phyloP scores from a whole-genome alignment of 2,888 invertebrate genomes.

The Eurytoma californica region DNA sequence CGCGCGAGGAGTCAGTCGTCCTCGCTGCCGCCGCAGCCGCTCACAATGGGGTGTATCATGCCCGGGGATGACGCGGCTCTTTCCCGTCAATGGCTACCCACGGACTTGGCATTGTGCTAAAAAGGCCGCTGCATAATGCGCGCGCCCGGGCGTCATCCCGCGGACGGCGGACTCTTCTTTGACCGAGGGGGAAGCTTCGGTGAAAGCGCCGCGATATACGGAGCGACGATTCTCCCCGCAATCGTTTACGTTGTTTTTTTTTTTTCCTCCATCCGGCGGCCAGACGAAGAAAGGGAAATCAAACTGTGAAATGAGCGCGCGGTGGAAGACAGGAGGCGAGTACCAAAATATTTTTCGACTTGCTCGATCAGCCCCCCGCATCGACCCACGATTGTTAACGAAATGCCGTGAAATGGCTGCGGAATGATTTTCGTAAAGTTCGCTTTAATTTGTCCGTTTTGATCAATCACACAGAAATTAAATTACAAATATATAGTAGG shows the following conservation, averaged over 20 bases:
- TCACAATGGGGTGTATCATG: slow-evolving; percentile 72
- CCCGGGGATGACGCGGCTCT: slow-evolving; percentile 71
- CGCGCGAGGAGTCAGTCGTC: not conserved
- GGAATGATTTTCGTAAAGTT: slow-evolving; percentile 36
- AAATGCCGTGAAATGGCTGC: slow-evolving; percentile 38
- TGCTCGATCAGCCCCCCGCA: not conserved
- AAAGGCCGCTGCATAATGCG: slow-evolving; percentile 58
- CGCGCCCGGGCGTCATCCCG: slow-evolving; percentile 62
- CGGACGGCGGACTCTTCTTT: slow-evolving; percentile 9
- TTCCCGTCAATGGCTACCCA: slow-evolving; percentile 72
- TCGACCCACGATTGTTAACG: not conserved
- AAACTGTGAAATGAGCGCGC: slow-evolving; percentile 54
- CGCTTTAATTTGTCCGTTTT: not conserved
- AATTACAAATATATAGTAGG: not conserved
- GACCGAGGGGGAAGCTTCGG: not conserved
- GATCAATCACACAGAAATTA: not conserved
- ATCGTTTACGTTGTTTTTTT: slow-evolving; percentile 12
- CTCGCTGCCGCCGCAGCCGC: too few species aligned
- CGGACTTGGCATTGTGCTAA: slow-evolving; percentile 68
- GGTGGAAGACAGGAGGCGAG: slow-evolving; percentile 37
- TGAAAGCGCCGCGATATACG: slow-evolving; percentile 13
- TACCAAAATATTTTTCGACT: slow-evolving; percentile 43
- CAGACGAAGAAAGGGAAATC: slow-evolving; percentile 57
- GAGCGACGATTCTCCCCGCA: slow-evolving; percentile 6
- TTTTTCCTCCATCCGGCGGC: slow-evolving; percentile 50